Percentiles rank a stretch among this genome's conserved stretches.
Evolutionary conservation across 1,140 invertebrate species (phyloP).

Genomic region (Cydia pomonella): DNA sequence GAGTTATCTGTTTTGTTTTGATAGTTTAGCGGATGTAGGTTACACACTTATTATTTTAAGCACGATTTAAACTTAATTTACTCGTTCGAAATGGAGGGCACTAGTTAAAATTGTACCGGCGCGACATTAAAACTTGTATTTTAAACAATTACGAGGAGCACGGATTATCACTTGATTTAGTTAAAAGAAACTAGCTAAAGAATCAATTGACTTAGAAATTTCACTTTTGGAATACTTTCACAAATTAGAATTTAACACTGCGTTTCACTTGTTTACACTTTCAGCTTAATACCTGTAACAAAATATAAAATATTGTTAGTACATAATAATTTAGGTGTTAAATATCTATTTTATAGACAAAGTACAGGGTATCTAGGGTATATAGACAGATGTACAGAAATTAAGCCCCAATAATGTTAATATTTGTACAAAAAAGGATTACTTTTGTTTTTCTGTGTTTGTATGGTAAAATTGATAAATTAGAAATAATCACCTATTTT

Average conservation of each 20-base stretch:
- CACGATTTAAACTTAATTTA: conserved; percentile 5
- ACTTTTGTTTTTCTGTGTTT: too few relatives aligned
- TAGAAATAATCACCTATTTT: too few relatives aligned
- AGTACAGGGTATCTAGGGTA: too few relatives aligned
- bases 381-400: too few relatives aligned
- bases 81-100: background rate
- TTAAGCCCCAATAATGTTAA: too few relatives aligned
- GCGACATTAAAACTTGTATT: background rate
- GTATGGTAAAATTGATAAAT: too few relatives aligned
- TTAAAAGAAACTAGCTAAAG: background rate
- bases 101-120: background rate
- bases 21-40: background rate
- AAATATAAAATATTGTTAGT: background rate
- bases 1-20: background rate
- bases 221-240: background rate
- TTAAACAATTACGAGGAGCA: background rate
- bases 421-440: too few relatives aligned
- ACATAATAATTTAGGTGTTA: background rate
- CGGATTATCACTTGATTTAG: background rate
- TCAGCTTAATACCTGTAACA: conserved; percentile 20
- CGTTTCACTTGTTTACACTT: conserved; percentile 14
- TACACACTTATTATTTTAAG: background rate
- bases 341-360: background rate
- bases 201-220: background rate
- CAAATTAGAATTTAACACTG: background rate